Evolutionary conservation across 2,113 vertebrate species (phyloP), one percentile per base, ranked within the genome.

Genomic region (Apteryx mantelli): DNA sequence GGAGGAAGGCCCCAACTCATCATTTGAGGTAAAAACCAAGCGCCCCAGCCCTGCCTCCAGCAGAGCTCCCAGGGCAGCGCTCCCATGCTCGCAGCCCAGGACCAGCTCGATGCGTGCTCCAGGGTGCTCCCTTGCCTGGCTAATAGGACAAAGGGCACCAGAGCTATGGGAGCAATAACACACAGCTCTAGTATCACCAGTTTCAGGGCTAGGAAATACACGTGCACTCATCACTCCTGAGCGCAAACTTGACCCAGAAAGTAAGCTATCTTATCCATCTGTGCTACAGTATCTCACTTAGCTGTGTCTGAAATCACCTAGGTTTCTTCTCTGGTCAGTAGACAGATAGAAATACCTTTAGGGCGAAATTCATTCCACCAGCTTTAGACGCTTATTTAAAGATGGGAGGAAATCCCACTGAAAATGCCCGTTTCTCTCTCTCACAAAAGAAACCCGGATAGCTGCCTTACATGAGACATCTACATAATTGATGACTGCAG

Each of bases 361-460:
- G 32, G 65, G 14, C 11, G 25, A 38, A 84, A 87, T 56, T 73
- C 0, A 18, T 75, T 82, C 71, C 0, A 52, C 42, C 20, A 71
- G 36, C 34, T 82, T 88, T 92, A 48, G 46, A 48, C 46, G 19
- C 18, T 60, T 17, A 34, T 91, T 94, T 76, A 73, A 89, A 89
- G 25, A 77, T 66, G 63, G 15, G 34, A 86, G 13, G 63, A 93
- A 89, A 80, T 86, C 53, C 36, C 91, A 32, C 44, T 83, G 76
- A 82, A 93, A 85, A 74, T 63, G 17, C 18, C 52, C 36, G 7
- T 50, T 91, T 94, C 58, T 78, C n/a, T 95, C 26, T 90, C 40
- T 4, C 26, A 5, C 3, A 13, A 76, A 88, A 88, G 50, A 74
- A 81, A 38, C 34, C 79, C 26, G 20, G 44, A 38, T 81, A 95